Evolutionary conservation across 2,797 vertebrate genomes (phyloP).

Genomic region (Geotrypetes seraphini): DNA sequence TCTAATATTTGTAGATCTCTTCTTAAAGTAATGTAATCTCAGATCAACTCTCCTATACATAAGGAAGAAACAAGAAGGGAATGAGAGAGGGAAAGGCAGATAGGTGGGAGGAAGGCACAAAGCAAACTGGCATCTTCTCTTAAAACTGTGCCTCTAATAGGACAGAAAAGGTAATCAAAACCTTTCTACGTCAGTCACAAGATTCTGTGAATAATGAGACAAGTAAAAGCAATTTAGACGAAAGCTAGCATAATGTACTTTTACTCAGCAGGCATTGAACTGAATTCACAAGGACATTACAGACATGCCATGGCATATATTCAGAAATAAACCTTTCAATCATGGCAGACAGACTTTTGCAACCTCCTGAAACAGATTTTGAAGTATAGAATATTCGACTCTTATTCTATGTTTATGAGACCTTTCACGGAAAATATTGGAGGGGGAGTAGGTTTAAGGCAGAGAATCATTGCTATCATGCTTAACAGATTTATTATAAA

Average conservation of each 20-base stretch:
- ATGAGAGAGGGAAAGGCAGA: neutral
- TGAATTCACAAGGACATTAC: constrained; percentile 27
- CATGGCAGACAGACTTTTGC: neutral
- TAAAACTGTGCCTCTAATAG: constrained; percentile 11
- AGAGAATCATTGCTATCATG: too few relatives aligned
- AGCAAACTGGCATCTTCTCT: constrained; percentile 12
- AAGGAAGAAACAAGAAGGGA: constrained; percentile 12
- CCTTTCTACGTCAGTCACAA: constrained; percentile 4
- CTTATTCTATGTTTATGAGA: too few relatives aligned
- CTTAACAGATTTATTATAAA: too few relatives aligned
- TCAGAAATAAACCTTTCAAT: neutral
- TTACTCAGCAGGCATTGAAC: constrained; percentile 2
- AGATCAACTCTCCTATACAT: neutral
- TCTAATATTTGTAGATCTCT: too few relatives aligned
- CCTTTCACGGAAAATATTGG: too few relatives aligned
- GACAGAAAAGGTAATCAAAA: neutral
- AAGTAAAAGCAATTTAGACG: constrained; percentile 39
- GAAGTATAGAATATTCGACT: too few relatives aligned
- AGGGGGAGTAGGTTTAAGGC: too few relatives aligned
- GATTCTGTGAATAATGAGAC: constrained; percentile 29
- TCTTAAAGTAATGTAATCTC: too few relatives aligned
- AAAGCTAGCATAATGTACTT: constrained; percentile 16
- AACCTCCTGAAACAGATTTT: too few relatives aligned
- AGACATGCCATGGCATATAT: constrained; percentile 1
- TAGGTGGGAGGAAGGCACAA: constrained; percentile 13